These are phyloP conservation scores for Glossophaga mutica DNA, from an alignment of 2,797 vertebrate genomes.

Conservation along the genomic window DNA sequence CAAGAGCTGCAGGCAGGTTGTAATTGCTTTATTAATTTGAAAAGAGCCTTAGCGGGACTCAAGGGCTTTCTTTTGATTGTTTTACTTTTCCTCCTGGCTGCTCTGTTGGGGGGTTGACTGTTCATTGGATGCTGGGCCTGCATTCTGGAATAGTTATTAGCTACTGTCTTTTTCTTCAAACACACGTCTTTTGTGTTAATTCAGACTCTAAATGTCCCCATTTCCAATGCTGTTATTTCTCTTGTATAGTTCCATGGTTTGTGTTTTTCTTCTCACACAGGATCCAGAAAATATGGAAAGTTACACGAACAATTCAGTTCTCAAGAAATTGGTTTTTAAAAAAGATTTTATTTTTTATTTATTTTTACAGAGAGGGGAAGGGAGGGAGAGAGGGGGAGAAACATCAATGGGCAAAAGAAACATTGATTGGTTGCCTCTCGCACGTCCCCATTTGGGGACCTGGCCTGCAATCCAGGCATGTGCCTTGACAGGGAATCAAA, in stretches of 20 bases:
- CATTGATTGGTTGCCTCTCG: no score
- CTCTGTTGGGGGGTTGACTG: neutral
- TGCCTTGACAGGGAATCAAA: neutral
- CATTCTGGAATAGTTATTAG: neutral
- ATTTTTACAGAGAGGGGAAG: no score
- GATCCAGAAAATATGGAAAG: neutral
- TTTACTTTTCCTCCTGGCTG: conserved; percentile 40
- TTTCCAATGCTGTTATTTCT: neutral
- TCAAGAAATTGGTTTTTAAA: neutral
- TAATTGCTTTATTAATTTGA: conserved; percentile 48
- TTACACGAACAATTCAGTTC: neutral
- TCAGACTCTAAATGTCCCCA: neutral
- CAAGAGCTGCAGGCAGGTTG: neutral
- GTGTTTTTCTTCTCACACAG: neutral
- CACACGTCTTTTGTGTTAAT: neutral
- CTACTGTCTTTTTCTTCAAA: neutral
- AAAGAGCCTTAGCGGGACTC: conserved; percentile 14
- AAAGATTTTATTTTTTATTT: no score
- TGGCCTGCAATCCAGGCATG: no score
- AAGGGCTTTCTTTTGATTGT: neutral
- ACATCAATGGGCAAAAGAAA: no score
- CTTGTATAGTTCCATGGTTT: neutral
- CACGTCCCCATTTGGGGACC: no score
- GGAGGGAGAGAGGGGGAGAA: no score
- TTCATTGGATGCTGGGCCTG: neutral